Evolutionary conservation across 1,140 invertebrate genomes (phyloP), one percentile per base, ranked within the genome.

Genomic region (Microplitis demolitor): DNA sequence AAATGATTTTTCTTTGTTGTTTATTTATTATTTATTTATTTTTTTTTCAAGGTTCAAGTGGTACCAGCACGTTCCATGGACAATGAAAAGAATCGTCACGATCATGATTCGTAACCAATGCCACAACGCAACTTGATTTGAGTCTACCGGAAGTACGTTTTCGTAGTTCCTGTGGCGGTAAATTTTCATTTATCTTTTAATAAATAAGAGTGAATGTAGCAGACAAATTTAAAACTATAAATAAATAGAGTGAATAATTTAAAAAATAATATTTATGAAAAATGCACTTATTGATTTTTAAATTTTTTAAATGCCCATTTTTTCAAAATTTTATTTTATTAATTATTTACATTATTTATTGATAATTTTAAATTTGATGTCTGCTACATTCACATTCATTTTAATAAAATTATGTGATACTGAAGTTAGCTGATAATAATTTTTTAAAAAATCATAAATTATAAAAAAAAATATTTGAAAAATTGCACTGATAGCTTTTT

Each of bases 51-150:
- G 50, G 66, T 34, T 67, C 66, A 67, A 67, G 33, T 67, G 66
- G 66, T 67, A 67, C 66, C 66, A 67, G 66, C 14, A 67, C 66
- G 66, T 67, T n/a, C 66, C 66, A 67, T 67, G 66, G 50, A 67
- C 66, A 34, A 50, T 35, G 50, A 67, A 67, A 67, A 67, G 66
- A 67, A 54, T 67, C 39, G 45, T 53, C 50, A 51, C 34, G 24
- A 62, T n/a, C 11, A 24, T 33, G 11, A 53, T 45, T 35, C 34
- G 34, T 53, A 45, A 67, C 66, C 62, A 64, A 64, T 64, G 62
- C 62, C 62, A 64, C 62, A 24, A 67, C 66, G 39, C 45, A 45
- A 54, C 39, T 33, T 33, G 13, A 67, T 16, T 53, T 11, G 62
- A 62, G 50, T 24, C 4, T 53, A 3, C 8, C 66, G 66, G 66